Percentiles rank a stretch among this genome's conserved stretches.
Conservation (phyloP, 2,113 vertebrate genomes). For the rat (Rattus norvegicus) region DNA sequence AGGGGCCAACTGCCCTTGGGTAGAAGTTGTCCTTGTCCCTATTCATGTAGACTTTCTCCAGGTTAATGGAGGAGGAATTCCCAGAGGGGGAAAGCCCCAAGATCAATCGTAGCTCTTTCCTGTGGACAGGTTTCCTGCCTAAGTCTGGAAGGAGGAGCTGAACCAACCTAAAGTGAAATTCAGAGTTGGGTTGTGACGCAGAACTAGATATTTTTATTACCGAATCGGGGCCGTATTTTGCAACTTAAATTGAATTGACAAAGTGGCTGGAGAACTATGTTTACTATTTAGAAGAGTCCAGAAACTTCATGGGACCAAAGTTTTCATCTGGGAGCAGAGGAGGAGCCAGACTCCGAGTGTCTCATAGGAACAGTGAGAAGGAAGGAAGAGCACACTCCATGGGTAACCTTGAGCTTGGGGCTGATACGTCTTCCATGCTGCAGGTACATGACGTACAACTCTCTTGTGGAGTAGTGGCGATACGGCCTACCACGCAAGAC, state of each 20-base stretch:
- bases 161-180: slow-evolving; percentile 2
- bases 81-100: neutral
- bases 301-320: slow-evolving; percentile 16
- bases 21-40: neutral
- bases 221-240: slow-evolving; percentile 28
- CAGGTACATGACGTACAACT: fast-evolving
- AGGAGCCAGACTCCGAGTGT: neutral
- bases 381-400: neutral
- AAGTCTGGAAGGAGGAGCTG: neutral
- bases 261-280: neutral
- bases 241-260: slow-evolving; percentile 26
- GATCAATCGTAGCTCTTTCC: neutral
- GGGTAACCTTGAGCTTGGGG: neutral
- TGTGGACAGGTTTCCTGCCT: neutral
- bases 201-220: slow-evolving; percentile 47
- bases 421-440: neutral
- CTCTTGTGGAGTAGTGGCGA: neutral
- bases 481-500: neutral
- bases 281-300: slow-evolving; percentile 47
- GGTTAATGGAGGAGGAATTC: neutral
- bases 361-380: neutral
- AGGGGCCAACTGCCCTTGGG: neutral
- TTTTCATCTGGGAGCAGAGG: neutral
- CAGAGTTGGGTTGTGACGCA: neutral
- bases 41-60: neutral